Conservation (phyloP, 2,888 invertebrate species). For the Incurvaria masculella region DNA sequence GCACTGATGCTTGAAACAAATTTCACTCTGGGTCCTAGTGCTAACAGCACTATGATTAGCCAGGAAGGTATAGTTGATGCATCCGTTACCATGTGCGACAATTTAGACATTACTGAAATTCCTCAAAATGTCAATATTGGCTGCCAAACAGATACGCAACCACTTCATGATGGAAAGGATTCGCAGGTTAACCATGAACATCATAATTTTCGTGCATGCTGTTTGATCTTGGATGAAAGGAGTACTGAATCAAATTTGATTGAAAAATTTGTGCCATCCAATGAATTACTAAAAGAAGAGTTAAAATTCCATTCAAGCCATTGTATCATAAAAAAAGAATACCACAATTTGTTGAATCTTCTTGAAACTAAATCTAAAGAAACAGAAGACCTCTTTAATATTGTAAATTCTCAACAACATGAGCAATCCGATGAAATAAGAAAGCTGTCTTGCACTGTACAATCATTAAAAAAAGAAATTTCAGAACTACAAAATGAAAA, state of each 20-base stretch:
- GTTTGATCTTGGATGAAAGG: background rate
- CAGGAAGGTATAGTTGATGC: background rate
- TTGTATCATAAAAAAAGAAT: background rate
- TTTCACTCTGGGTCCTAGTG: background rate
- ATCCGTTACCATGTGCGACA: background rate
- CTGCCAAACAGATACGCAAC: background rate
- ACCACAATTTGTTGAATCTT: background rate
- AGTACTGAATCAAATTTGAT: too few species aligned
- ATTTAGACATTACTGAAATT: background rate
- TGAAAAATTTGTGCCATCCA: background rate
- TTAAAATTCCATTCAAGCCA: background rate
- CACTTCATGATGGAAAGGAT: background rate
- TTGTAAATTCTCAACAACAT: background rate
- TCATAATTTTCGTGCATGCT: too few species aligned
- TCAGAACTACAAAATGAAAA: conserved; percentile 47
- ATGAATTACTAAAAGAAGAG: background rate
- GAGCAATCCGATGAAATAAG: background rate
- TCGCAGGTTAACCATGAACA: background rate
- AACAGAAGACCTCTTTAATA: background rate
- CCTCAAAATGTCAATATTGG: background rate
- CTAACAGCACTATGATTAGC: background rate
- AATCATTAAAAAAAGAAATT: conserved; percentile 21
- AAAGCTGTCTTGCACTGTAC: background rate
- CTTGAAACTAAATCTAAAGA: background rate
- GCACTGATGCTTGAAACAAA: background rate